Evolutionary conservation across 2,888 invertebrate species (phyloP).

Genomic region (Mythimna albipuncta): DNA sequence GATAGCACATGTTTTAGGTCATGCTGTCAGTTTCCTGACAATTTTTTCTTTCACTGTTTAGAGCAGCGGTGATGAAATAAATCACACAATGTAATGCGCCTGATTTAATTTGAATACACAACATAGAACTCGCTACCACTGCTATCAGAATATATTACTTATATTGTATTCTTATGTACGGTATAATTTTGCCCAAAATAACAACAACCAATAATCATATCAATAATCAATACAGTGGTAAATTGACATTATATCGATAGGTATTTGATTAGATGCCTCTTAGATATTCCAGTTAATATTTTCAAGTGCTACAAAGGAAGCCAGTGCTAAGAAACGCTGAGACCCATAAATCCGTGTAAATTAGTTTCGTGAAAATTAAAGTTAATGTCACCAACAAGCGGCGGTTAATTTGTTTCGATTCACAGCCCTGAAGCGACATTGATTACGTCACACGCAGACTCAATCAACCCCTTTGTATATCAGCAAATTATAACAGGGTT

Average conservation of each 20-base stretch:
- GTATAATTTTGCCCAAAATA: neutral
- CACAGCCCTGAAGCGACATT: conserved; percentile 68
- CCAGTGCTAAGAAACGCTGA: neutral
- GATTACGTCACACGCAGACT: conserved; percentile 69
- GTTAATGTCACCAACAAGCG: conserved; percentile 68
- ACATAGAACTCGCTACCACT: no score
- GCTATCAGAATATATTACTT: no score
- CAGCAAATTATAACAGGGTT: conserved; percentile 61
- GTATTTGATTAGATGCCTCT: neutral
- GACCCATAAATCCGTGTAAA: conserved; percentile 58
- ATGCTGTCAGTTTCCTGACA: no score
- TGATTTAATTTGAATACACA: no score
- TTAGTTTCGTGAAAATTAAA: conserved; percentile 70
- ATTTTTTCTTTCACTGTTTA: no score
- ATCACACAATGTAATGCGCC: no score
- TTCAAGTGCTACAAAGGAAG: neutral
- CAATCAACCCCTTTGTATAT: conserved; percentile 73
- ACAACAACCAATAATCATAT: neutral
- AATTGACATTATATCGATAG: neutral
- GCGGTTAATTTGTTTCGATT: conserved; percentile 73
- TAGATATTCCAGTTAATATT: neutral
- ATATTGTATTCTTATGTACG: neutral
- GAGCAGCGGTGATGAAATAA: no score
- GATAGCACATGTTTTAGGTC: no score
- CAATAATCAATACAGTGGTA: neutral